Percentiles rank a stretch among this genome's conserved stretches.
phyloP scores from a whole-genome alignment of 2,113 vertebrate genomes.

The Aythya baeri region DNA sequence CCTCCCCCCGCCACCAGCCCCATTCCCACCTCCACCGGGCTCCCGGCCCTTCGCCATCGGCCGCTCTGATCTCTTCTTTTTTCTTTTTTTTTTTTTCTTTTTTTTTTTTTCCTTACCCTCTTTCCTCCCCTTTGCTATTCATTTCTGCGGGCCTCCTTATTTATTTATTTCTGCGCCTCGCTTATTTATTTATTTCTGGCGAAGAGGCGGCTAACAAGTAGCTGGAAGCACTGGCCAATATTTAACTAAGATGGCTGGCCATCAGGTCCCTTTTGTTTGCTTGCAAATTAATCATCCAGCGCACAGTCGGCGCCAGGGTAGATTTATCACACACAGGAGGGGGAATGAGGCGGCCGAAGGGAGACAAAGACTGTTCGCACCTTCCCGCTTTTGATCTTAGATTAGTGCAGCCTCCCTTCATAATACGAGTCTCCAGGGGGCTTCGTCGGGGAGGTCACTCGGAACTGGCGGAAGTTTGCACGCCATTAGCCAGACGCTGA shows the following conservation, averaged over 20 bases:
- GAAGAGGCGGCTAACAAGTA: constrained; percentile 74
- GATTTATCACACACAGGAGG: constrained; percentile 83
- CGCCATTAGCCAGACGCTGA: constrained; percentile 74
- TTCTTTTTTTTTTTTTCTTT: too few species aligned
- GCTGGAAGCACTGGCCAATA: constrained; percentile 85
- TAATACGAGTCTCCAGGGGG: constrained; percentile 82
- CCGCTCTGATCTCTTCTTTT: background rate
- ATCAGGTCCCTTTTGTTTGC: constrained; percentile 89
- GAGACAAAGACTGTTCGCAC: constrained; percentile 86
- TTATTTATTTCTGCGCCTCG: background rate
- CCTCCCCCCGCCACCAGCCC: background rate
- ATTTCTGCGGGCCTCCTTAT: background rate
- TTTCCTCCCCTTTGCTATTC: background rate
- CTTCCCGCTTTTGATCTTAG: constrained; percentile 85
- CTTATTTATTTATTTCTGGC: constrained; percentile 29
- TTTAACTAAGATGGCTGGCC: constrained; percentile 86
- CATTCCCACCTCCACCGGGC: background rate
- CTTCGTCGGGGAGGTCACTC: constrained; percentile 81
- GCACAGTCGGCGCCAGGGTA: constrained; percentile 82
- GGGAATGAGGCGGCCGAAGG: constrained; percentile 75
- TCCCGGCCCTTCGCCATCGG: background rate
- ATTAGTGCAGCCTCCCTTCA: constrained; percentile 77
- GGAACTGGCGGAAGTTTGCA: constrained; percentile 80
- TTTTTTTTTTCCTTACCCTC: fast-evolving
- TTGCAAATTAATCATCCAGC: constrained; percentile 91